Evolutionary conservation across 2,113 vertebrate species (phyloP), one percentile per base, ranked within the genome.

Genomic region (Muntiacus reevesi): DNA sequence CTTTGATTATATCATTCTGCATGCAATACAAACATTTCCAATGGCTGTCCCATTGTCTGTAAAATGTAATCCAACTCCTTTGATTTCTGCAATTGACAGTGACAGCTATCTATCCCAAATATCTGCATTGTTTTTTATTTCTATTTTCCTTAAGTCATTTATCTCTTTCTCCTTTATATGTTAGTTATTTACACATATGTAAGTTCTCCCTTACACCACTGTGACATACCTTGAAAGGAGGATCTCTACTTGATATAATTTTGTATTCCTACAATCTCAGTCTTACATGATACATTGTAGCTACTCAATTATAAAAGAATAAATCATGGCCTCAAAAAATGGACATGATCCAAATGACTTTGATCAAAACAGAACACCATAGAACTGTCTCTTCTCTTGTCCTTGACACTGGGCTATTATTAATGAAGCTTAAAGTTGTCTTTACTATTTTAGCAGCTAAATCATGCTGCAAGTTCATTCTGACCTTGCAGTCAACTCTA

Each of bases 401-500:
- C 64, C 40, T 95, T 89, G 62, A 97, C 59, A 92, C 16, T 89
- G 2, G 16, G 94, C 71, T 95, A 93, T 67, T 67, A 36, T 94
- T 95, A 67, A 96, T 36, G 45, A 60, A 96, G 50, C 59, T 33
- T 90, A 45, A 97, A 89, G 10, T 71, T 78, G 3, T 93, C 64
- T 85, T 94, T 89, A 71, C 74, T 83, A 23, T 91, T 97, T 96
- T 94, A 88, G 60, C n/a, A 88, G 78, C 50, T 84, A 97, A 98
- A 43, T 95, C 92, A 78, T 84, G 76, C 43, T 96, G 52, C 54
- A 95, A 97, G 64, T 97, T 96, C 84, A 91, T 71, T 85, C 67
- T 96, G 94, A 97, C 94, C 90, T 96, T 97, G 76, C 43, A 88
- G 50, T 97, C 92, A 92, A 95, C 94, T 96, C 89, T 89, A 62